These are phyloP conservation scores for Lasioglossum zephyrum DNA, from an alignment of 2,888 invertebrate species.

Conservation along the genomic window DNA sequence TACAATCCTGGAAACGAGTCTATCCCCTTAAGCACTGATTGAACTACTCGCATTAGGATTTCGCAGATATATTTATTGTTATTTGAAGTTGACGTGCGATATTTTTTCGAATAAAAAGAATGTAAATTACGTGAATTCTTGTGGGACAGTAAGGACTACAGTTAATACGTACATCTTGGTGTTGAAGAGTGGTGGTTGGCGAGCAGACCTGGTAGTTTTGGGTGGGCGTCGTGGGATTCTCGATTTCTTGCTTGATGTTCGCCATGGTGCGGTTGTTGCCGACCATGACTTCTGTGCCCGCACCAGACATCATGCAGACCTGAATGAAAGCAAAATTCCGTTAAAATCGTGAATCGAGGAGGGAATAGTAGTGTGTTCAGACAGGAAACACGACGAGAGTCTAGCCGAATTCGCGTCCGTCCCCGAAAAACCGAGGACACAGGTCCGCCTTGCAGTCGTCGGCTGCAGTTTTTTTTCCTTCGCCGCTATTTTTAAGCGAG, in stretches of 20 bases:
- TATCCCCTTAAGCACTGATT: too few species aligned
- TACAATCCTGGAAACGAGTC: too few species aligned
- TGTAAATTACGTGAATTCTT: too few species aligned
- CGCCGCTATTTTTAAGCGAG: conserved; percentile 80
- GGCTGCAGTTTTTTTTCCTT: conserved; percentile 77
- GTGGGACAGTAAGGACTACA: not conserved
- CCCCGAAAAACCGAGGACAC: conserved; percentile 34
- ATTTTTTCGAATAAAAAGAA: too few species aligned
- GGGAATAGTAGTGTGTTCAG: not conserved
- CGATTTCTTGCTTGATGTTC: conserved; percentile 87
- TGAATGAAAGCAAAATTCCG: conserved; percentile 75
- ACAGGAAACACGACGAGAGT: not conserved
- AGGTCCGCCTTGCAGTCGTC: conserved; percentile 61
- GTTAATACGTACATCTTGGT: conserved; percentile 80
- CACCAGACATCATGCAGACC: conserved; percentile 90
- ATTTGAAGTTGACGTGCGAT: too few species aligned
- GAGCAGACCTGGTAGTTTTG: conserved; percentile 83
- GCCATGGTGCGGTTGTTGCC: conserved; percentile 84
- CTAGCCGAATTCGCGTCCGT: conserved; percentile 2
- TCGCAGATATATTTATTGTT: too few species aligned
- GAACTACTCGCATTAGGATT: too few species aligned
- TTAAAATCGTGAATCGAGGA: not conserved
- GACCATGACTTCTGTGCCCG: conserved; percentile 79
- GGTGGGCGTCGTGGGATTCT: conserved; percentile 82
- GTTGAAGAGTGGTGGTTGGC: conserved; percentile 83